Conservation (phyloP, 2,113 vertebrate species). For the Halichoeres trimaculatus region DNA sequence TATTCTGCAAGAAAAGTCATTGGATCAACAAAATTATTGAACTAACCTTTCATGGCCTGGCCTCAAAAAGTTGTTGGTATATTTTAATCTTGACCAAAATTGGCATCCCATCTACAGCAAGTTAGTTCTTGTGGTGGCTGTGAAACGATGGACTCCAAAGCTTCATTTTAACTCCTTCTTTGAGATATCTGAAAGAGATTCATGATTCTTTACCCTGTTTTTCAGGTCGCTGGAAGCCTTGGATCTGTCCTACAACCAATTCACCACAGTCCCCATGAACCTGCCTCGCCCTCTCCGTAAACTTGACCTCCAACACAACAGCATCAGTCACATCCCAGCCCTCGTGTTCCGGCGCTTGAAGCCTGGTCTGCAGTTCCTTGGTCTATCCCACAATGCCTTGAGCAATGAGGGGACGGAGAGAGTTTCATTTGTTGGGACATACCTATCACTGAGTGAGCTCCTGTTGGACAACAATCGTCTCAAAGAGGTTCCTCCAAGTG, state of each 20-base stretch:
- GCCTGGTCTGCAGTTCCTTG: constrained; percentile 80
- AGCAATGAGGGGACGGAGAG: constrained; percentile 58
- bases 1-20: neutral
- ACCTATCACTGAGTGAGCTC: constrained; percentile 81
- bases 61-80: too few species aligned
- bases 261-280: constrained; percentile 79
- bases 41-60: neutral
- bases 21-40: neutral
- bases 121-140: neutral
- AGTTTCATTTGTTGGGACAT: constrained; percentile 81
- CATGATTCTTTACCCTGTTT: neutral
- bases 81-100: too few species aligned
- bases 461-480: constrained; percentile 84
- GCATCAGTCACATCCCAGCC: constrained; percentile 76
- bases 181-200: neutral
- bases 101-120: neutral
- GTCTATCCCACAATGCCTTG: constrained; percentile 83
- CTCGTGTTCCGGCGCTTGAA: constrained; percentile 81
- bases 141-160: neutral
- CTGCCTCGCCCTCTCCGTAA: constrained; percentile 76
- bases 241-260: constrained; percentile 82
- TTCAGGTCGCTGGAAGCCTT: constrained; percentile 82
- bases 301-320: constrained; percentile 84
- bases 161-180: neutral
- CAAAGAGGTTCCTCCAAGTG: constrained; percentile 76